Conservation (phyloP, 2,888 invertebrate genomes). For the Watsonalla binaria region DNA sequence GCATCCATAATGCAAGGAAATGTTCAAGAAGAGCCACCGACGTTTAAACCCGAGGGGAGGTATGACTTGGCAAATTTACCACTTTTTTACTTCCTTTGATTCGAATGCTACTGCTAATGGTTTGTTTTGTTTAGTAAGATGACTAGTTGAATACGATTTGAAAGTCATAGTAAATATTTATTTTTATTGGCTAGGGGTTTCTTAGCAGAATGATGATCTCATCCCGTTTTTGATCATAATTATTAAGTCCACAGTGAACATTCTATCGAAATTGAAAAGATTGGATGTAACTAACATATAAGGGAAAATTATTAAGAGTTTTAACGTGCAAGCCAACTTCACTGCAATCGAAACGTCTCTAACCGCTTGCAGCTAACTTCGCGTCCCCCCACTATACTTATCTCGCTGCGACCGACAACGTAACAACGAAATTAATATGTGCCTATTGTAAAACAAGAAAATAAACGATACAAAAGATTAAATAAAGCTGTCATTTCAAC, state of each 20-base stretch:
- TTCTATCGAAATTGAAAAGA: neutral
- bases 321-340: no score
- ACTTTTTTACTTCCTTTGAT: constrained; percentile 60
- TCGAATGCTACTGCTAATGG: constrained; percentile 66
- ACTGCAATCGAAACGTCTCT: no score
- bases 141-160: constrained; percentile 35
- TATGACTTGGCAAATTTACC: constrained; percentile 66
- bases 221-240: neutral
- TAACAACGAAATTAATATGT: no score
- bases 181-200: neutral
- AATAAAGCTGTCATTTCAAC: no score
- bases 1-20: constrained; percentile 26
- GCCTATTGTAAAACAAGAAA: no score
- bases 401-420: no score
- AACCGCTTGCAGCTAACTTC: no score
- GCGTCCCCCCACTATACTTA: no score
- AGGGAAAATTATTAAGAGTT: no score
- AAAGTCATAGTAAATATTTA: neutral
- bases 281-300: no score
- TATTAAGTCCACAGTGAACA: no score
- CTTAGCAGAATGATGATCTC: neutral
- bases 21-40: constrained; percentile 44
- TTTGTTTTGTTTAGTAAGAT: constrained; percentile 62
- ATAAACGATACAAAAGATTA: no score
- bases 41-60: constrained; percentile 52